Evolutionary conservation across 2,797 vertebrate species (phyloP).

Genomic region (Apogon talboti): DNA sequence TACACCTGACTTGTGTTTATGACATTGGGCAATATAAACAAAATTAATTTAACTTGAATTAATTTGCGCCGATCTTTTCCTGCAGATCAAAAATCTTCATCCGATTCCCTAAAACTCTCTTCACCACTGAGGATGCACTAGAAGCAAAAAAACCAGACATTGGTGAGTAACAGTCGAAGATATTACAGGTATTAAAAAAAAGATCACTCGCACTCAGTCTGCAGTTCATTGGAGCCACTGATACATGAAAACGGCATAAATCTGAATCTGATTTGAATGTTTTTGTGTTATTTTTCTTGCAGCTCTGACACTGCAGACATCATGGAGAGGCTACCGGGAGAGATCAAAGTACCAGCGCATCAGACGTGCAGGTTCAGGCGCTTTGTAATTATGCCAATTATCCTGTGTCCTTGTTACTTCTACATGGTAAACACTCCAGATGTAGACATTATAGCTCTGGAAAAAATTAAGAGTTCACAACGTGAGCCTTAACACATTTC

Average conservation of each 20-base stretch:
- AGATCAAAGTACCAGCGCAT: conserved; percentile 91
- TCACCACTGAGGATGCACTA: conserved; percentile 94
- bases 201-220: background rate
- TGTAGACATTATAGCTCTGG: no score
- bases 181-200: background rate
- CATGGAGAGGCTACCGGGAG: conserved; percentile 93
- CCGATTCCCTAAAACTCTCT: conserved; percentile 96
- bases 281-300: conserved; percentile 47
- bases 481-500: no score
- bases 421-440: background rate
- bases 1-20: background rate
- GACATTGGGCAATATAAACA: background rate
- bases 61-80: conserved; percentile 2
- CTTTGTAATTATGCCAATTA: background rate
- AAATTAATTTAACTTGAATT: background rate
- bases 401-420: no score
- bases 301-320: conserved; percentile 93
- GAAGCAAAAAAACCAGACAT: conserved; percentile 92
- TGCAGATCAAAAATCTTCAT: conserved; percentile 98
- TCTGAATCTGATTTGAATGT: conserved; percentile 1
- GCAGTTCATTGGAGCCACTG: background rate
- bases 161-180: conserved; percentile 78
- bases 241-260: background rate
- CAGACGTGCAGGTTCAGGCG: conserved; percentile 87
- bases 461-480: no score